phyloP scores from a whole-genome alignment of 2,113 vertebrate species.

The Macquaria ambigua region DNA sequence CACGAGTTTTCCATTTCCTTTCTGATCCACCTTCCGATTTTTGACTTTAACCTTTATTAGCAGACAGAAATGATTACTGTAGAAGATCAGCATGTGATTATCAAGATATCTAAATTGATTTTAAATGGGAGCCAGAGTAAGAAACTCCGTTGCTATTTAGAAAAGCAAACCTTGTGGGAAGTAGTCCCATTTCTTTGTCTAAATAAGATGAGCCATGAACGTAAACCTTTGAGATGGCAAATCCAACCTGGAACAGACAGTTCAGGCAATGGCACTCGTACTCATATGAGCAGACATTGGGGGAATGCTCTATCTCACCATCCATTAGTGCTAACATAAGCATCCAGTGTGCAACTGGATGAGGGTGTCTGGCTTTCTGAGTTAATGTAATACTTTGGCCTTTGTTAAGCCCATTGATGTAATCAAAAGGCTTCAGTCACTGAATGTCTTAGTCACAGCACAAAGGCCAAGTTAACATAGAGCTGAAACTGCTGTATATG shows the following conservation, averaged over 20 bases:
- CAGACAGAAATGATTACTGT: neutral
- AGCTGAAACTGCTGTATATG: neutral
- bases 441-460: neutral
- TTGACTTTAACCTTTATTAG: constrained; percentile 5
- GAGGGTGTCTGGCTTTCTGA: neutral
- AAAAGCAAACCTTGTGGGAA: neutral
- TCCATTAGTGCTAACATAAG: neutral
- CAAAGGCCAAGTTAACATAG: neutral
- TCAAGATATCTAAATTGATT: neutral
- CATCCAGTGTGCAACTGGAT: neutral
- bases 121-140: neutral
- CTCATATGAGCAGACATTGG: neutral
- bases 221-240: constrained; percentile 9
- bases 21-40: neutral
- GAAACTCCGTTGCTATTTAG: neutral
- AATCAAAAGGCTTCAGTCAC: no score
- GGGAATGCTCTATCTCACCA: neutral
- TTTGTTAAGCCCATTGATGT: neutral
- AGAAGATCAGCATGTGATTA: neutral
- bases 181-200: neutral
- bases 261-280: neutral
- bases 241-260: neutral
- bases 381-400: neutral
- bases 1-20: neutral
- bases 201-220: constrained; percentile 4